A percentile compares a stretch with the other conserved stretches of the same genome.
Conservation (phyloP, 2,888 invertebrate species). For the Melolontha melolontha region DNA sequence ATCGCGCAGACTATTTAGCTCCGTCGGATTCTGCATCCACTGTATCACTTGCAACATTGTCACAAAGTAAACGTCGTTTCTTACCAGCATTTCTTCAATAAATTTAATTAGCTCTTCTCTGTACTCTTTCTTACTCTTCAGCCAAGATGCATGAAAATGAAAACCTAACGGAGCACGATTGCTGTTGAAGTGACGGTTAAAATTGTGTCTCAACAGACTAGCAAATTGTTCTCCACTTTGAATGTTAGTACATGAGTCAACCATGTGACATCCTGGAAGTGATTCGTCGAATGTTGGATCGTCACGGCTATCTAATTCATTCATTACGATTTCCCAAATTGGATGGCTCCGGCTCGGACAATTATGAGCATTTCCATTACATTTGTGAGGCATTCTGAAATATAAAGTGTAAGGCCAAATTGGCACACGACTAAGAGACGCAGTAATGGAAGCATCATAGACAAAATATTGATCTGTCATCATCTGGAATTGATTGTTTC, state of each 20-base stretch:
- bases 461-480: constrained; percentile 96
- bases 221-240: constrained; percentile 92
- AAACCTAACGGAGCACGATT: constrained; percentile 94
- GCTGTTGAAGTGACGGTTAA: constrained; percentile 92
- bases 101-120: constrained; percentile 92
- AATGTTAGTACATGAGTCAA: constrained; percentile 94
- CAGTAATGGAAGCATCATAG: constrained; percentile 95
- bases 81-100: constrained; percentile 90
- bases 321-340: constrained; percentile 98
- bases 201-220: constrained; percentile 91
- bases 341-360: constrained; percentile 92
- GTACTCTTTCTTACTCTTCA: constrained; percentile 94
- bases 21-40: constrained; percentile 97
- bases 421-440: constrained; percentile 87
- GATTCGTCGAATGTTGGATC: constrained; percentile 95
- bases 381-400: constrained; percentile 96
- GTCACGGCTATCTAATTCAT: constrained; percentile 92
- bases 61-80: constrained; percentile 93
- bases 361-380: constrained; percentile 93
- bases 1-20: constrained; percentile 85
- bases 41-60: constrained; percentile 90
- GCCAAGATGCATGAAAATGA: constrained; percentile 95
- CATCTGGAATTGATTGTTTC: constrained; percentile 96
- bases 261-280: constrained; percentile 93
- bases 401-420: constrained; percentile 98